phyloP scores from a whole-genome alignment of 2,113 vertebrate species.

The Heloderma charlesbogerti region DNA sequence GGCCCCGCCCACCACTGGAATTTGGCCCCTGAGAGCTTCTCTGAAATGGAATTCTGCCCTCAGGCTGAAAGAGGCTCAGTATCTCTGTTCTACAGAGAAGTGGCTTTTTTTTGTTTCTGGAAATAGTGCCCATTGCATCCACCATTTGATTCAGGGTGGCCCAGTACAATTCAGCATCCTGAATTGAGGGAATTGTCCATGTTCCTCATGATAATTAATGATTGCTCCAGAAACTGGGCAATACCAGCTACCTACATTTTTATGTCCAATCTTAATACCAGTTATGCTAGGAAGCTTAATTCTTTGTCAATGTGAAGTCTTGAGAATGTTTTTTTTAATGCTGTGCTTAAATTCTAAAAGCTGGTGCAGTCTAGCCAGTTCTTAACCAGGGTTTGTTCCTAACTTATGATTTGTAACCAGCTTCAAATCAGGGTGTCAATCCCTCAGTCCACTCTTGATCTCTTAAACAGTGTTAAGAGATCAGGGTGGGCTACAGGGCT shows the following conservation, averaged over 20 bases:
- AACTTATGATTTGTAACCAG: background rate
- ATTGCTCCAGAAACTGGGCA: background rate
- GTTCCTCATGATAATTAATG: too few relatives aligned
- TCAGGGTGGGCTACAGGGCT: background rate
- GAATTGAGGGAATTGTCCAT: too few relatives aligned
- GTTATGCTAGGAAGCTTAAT: background rate
- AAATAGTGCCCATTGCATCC: background rate
- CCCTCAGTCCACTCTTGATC: too few relatives aligned
- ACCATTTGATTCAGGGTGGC: background rate
- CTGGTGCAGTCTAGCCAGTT: background rate
- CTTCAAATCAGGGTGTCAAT: background rate
- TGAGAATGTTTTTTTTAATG: background rate
- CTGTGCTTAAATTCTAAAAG: background rate
- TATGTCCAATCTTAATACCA: too few relatives aligned
- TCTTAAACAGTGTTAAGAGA: background rate
- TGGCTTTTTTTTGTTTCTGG: background rate
- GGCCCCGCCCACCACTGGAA: too few relatives aligned
- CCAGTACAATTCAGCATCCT: background rate
- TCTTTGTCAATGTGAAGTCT: background rate
- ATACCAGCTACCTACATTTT: too few relatives aligned
- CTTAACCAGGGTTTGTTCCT: background rate
- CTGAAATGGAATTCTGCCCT: too few relatives aligned
- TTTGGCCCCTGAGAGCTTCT: too few relatives aligned
- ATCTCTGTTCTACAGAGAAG: background rate
- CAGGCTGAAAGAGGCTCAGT: too few relatives aligned